phyloP scores from a whole-genome alignment of 2,797 vertebrate genomes.

The Coregonus sp. region DNA sequence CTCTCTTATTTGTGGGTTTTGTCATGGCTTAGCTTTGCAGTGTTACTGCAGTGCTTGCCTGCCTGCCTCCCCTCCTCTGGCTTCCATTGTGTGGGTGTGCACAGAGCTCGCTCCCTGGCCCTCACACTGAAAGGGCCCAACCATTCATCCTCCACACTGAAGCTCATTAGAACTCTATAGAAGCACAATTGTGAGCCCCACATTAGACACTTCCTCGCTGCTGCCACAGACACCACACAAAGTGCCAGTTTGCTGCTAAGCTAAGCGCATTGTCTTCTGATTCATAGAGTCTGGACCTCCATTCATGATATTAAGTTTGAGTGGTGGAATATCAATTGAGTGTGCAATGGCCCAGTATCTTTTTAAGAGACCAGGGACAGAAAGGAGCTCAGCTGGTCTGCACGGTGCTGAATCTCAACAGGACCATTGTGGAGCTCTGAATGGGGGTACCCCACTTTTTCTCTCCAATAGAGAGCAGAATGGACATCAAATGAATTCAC shows the following conservation, averaged over 20 bases:
- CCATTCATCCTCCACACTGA: conserved; percentile 88
- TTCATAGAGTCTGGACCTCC: conserved; percentile 84
- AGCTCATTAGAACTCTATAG: conserved; percentile 99
- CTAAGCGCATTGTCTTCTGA: conserved; percentile 79
- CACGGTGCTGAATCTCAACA: conserved; percentile 69
- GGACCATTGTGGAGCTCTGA: conserved; percentile 68
- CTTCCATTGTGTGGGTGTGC: conserved; percentile 72
- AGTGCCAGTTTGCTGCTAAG: conserved; percentile 89
- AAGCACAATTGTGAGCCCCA: conserved; percentile 90
- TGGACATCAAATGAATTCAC: conserved; percentile 80
- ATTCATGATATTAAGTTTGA: conserved; percentile 83
- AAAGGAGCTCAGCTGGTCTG: conserved; percentile 71
- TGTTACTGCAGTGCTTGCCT: conserved; percentile 23
- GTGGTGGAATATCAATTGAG: conserved; percentile 81
- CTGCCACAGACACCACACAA: conserved; percentile 86
- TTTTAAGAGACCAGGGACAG: conserved; percentile 64
- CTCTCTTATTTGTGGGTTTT: not conserved
- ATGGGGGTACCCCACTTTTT: conserved; percentile 66
- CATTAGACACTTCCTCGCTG: conserved; percentile 91
- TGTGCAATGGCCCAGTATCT: conserved; percentile 74
- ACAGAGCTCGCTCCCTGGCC: conserved; percentile 89
- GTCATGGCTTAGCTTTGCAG: conserved; percentile 32
- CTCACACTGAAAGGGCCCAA: conserved; percentile 79
- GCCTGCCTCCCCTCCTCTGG: conserved; percentile 43
- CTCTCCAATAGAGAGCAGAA: conserved; percentile 53